phyloP scores from a whole-genome alignment of 2,888 invertebrate species.

The Acanthococcus lagerstroemiae region DNA sequence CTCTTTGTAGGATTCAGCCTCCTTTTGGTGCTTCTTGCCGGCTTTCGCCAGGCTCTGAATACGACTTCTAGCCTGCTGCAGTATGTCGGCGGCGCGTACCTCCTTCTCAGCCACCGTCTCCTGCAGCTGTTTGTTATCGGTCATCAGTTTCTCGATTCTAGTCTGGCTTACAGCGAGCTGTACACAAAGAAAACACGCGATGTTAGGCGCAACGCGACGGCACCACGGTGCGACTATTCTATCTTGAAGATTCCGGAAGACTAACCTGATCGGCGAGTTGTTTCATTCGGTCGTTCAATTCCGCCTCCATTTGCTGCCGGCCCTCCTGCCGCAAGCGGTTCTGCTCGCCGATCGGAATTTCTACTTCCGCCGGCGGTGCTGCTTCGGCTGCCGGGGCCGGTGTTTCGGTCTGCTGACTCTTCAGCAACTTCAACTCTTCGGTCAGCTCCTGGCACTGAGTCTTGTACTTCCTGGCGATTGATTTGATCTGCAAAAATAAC shows the following conservation, averaged over 20 bases:
- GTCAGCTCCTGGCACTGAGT: slow-evolving; percentile 67
- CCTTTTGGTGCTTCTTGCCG: slow-evolving; percentile 5
- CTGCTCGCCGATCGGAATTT: slow-evolving; percentile 41
- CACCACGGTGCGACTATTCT: too few relatives aligned
- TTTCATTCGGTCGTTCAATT: slow-evolving; percentile 44
- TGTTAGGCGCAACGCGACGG: too few relatives aligned
- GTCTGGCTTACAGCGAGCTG: slow-evolving; percentile 41
- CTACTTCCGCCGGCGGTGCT: slow-evolving; percentile 41
- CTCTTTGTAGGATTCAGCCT: slow-evolving; percentile 1
- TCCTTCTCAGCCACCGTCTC: slow-evolving; percentile 51
- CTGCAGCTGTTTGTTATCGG: slow-evolving; percentile 53
- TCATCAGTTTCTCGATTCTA: slow-evolving; percentile 55
- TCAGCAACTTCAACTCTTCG: slow-evolving; percentile 55
- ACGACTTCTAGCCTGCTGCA: slow-evolving; percentile 63
- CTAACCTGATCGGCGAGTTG: slow-evolving; percentile 44
- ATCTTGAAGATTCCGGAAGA: too few relatives aligned
- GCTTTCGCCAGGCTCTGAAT: slow-evolving; percentile 60
- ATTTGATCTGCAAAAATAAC: slow-evolving; percentile 4
- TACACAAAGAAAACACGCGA: neutral
- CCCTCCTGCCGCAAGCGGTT: slow-evolving; percentile 46
- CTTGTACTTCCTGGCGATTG: slow-evolving; percentile 85
- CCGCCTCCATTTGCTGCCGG: slow-evolving; percentile 39
- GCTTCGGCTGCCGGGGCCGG: slow-evolving; percentile 40
- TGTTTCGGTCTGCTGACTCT: slow-evolving; percentile 43
- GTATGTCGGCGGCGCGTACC: slow-evolving; percentile 54